Percentiles rank a stretch among this genome's conserved stretches.
These are phyloP conservation scores for Cyprinus carpio DNA, from an alignment of 2,113 vertebrate species.

Conservation along the genomic window DNA sequence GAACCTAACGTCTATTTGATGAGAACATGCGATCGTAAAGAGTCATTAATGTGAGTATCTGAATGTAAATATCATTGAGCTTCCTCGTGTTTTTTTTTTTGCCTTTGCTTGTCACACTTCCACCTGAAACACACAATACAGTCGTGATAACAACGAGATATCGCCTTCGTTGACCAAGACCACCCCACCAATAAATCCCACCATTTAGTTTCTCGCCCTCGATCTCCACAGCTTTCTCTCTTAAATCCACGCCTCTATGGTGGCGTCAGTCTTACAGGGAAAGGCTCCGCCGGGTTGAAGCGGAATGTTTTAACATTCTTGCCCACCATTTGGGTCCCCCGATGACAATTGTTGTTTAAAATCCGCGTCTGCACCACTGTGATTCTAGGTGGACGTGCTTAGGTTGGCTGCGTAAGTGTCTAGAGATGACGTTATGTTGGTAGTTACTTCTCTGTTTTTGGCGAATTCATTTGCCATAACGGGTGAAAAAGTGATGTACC, in stretches of 20 bases:
- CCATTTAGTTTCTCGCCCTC: constrained; percentile 97
- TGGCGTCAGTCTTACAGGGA: constrained; percentile 92
- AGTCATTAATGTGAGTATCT: not conserved
- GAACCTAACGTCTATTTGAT: too few species aligned
- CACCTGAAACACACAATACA: constrained; percentile 17
- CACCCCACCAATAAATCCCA: constrained; percentile 61
- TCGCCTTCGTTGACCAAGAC: not conserved
- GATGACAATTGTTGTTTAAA: constrained; percentile 97
- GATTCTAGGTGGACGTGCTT: constrained; percentile 83
- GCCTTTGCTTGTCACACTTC: not conserved
- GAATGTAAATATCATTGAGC: constrained; percentile 23
- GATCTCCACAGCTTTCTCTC: constrained; percentile 95
- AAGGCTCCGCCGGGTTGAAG: constrained; percentile 94
- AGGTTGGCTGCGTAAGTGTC: too few species aligned
- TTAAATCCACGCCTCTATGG: constrained; percentile 97
- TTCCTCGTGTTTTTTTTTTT: not conserved
- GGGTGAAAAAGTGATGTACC: constrained; percentile 51
- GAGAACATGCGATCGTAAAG: not conserved
- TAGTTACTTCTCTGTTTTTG: constrained; percentile 38
- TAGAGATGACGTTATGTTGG: constrained; percentile 68
- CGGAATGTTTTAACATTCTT: constrained; percentile 98
- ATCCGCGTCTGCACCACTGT: constrained; percentile 92
- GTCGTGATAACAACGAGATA: not conserved
- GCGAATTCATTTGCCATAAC: constrained; percentile 61
- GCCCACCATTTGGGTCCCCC: constrained; percentile 97